These are phyloP conservation scores for Pristionchus arcanus DNA, from an alignment of 2,888 invertebrate genomes.

Conservation along the genomic window DNA sequence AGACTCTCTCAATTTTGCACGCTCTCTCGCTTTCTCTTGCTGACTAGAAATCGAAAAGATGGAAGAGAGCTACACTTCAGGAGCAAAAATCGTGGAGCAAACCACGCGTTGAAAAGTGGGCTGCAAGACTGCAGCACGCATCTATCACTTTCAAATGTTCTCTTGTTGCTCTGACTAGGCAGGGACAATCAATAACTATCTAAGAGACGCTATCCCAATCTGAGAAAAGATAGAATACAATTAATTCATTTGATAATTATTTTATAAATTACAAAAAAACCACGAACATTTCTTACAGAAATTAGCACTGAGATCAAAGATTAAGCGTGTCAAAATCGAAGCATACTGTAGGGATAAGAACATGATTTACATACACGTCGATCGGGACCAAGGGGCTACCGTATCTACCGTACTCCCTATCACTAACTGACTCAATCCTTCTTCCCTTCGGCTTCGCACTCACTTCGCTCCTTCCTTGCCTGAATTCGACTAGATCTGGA, in stretches of 20 bases:
- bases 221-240: neutral
- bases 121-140: neutral
- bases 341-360: neutral
- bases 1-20: neutral
- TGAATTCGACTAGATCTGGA: slow-evolving; percentile 26
- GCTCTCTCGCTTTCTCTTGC: neutral
- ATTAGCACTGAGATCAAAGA: slow-evolving; percentile 8
- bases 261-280: neutral
- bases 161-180: neutral
- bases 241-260: neutral
- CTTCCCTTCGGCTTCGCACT: neutral
- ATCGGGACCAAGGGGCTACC: neutral
- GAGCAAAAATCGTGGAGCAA: neutral
- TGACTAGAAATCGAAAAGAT: neutral
- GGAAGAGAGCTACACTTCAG: neutral
- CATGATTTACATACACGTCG: neutral
- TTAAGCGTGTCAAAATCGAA: slow-evolving; percentile 2
- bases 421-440: slow-evolving; percentile 13
- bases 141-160: neutral
- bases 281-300: neutral
- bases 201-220: neutral
- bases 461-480: slow-evolving; percentile 26
- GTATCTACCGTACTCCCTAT: slow-evolving; percentile 32
- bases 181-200: neutral
- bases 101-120: neutral